phyloP scores from a whole-genome alignment of 2,113 vertebrate species.

The Bubo blakistoni region DNA sequence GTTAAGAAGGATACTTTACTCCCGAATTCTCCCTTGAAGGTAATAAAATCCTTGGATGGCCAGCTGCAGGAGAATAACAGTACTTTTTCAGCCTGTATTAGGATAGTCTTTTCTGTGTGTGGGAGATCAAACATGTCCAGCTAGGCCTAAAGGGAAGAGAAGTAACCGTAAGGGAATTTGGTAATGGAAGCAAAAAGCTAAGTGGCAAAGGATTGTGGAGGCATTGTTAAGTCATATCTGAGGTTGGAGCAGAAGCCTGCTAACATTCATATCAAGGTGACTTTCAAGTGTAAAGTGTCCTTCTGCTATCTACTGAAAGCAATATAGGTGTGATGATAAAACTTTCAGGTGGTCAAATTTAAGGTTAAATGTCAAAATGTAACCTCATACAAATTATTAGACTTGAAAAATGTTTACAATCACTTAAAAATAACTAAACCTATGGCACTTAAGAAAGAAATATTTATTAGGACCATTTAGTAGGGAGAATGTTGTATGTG shows the following conservation, averaged over 20 bases:
- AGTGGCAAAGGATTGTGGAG: neutral
- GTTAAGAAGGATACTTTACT: neutral
- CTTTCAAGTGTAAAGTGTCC: neutral
- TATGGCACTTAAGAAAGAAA: neutral
- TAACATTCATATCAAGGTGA: neutral
- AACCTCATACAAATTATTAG: neutral
- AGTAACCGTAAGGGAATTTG: neutral
- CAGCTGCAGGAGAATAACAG: neutral
- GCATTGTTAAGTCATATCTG: neutral
- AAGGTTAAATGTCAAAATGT: neutral
- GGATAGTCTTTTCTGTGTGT: neutral
- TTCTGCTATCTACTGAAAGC: neutral
- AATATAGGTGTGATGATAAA: neutral
- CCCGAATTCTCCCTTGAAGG: neutral
- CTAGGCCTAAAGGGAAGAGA: neutral
- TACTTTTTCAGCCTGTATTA: neutral
- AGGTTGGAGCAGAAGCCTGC: neutral
- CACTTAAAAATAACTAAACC: neutral
- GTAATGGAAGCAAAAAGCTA: neutral
- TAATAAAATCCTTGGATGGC: neutral
- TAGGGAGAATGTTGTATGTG: neutral
- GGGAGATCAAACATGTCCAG: neutral
- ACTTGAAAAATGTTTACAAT: neutral
- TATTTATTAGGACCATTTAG: neutral
- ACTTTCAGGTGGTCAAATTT: neutral